Percentiles rank a stretch among this genome's conserved stretches.
phyloP scores from a whole-genome alignment of 2,888 invertebrate genomes.

The Hedya salicella region DNA sequence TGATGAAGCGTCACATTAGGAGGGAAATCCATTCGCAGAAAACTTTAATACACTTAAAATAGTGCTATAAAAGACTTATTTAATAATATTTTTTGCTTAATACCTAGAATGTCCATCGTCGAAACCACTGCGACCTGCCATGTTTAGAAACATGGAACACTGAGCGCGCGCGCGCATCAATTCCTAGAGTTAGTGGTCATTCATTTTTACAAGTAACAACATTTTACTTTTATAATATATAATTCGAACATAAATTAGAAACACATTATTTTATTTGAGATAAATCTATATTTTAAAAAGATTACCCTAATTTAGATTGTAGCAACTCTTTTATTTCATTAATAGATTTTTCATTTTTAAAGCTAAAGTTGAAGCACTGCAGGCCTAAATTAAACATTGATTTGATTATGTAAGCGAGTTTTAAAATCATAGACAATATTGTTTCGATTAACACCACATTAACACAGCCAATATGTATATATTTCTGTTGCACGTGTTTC shows the following conservation, averaged over 20 bases:
- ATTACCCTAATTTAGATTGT: too few species aligned
- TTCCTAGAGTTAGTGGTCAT: conserved; percentile 51
- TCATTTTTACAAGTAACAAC: conserved; percentile 45
- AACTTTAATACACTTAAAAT: conserved; percentile 48
- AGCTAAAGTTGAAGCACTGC: neutral
- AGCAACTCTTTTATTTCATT: too few species aligned
- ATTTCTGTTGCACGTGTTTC: conserved; percentile 13
- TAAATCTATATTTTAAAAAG: neutral
- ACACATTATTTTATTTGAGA: neutral
- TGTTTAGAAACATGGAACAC: conserved; percentile 89
- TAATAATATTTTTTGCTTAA: conserved; percentile 65
- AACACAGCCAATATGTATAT: too few species aligned
- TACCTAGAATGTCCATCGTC: conserved; percentile 92
- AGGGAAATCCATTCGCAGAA: conserved; percentile 46
- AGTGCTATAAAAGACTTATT: conserved; percentile 47
- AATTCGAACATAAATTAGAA: neutral
- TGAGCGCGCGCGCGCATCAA: conserved; percentile 79
- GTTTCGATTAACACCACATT: neutral
- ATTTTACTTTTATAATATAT: conserved; percentile 6
- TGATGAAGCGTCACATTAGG: conserved; percentile 43
- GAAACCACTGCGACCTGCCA: conserved; percentile 95
- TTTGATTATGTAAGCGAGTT: conserved; percentile 1
- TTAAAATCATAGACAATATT: conserved; percentile 7
- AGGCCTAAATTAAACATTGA: neutral
- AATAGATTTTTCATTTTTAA: neutral